Base-by-base conservation (phyloP, 2,113 vertebrate species). In the Polypterus senegalus region DNA sequence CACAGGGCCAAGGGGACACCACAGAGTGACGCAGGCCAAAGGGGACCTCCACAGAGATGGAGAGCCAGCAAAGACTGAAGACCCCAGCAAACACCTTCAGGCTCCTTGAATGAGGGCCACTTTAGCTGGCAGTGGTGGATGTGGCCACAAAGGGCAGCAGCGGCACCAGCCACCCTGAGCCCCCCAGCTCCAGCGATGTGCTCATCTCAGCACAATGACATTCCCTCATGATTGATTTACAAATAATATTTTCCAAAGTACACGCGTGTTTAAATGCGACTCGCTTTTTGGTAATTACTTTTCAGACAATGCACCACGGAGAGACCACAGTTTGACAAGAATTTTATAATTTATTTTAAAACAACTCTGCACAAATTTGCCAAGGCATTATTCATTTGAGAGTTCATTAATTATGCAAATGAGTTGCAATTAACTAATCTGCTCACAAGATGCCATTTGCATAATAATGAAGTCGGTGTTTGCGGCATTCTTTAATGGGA, bases 391-490 rank as follows among this genome's bases (percentile, higher is more conserved):
- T 88, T 90, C 88, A 93, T 91, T 86, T 79, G 86, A 90, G 86
- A 90, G 86, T 91, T 93, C 89, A 93, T 93, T 92, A 92, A 92
- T 93, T 93, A 93, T 93, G 91, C 83, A 93, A 92, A 93, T 93
- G 82, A 86, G 81, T 80, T 87, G 81, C 89, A 93, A 92, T 93
- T 93, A 92, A 92, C 90, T 89, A 91, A 93, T 91, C 85, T 90
- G 88, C 87, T 90, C 86, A 77, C 81, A 86, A 82, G 80, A 89
- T 82, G 71, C 77, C 69, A 91, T 91, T 92, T 92, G 88, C 91
- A 93, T 93, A 85, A 91, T 91, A 92, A 92, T 92, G 85, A 89
- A 88, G 78, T 88, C 85, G 82, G 81, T 83, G 86, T 88, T 88
- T 87, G 86, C 80, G 86, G 86, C 87, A 88, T 86, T 85, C 89